phyloP scores from a whole-genome alignment of 2,888 invertebrate species.

The Eucriotettix oculatus region DNA sequence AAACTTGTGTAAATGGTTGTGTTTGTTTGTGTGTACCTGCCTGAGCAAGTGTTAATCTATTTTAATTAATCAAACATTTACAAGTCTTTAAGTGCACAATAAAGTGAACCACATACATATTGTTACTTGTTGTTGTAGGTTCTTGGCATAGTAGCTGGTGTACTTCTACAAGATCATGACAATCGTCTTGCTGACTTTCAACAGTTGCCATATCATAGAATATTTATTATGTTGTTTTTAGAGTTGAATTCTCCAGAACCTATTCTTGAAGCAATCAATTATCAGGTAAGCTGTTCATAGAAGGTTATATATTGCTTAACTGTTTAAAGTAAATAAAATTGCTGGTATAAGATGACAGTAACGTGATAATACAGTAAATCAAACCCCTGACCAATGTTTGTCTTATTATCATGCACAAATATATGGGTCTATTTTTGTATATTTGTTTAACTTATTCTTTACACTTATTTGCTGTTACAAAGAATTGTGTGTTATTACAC shows the following conservation, averaged over 20 bases:
- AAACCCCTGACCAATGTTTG: no score
- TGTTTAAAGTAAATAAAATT: no score
- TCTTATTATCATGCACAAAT: no score
- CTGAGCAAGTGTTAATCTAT: no score
- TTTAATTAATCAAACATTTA: not conserved
- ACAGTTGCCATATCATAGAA: constrained; percentile 92
- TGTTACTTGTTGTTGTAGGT: constrained; percentile 24
- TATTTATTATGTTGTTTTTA: constrained; percentile 90
- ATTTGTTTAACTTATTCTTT: no score
- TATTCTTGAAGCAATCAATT: constrained; percentile 85
- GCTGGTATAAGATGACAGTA: no score
- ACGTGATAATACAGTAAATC: no score
- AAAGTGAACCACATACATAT: not conserved
- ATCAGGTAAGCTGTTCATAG: constrained; percentile 39
- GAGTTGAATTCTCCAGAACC: constrained; percentile 91
- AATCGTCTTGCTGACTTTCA: constrained; percentile 80
- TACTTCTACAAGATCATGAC: constrained; percentile 91
- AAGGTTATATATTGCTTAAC: no score
- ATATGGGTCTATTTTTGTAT: no score
- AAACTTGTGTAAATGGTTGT: no score
- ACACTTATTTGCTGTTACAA: no score
- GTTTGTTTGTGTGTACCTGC: no score
- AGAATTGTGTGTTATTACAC: not conserved
- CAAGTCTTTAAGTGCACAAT: not conserved
- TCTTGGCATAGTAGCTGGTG: constrained; percentile 88